Evolutionary conservation across 2,113 vertebrate genomes (phyloP), one percentile per base, ranked within the genome.

Genomic region (Dicrurus megarhynchus): DNA sequence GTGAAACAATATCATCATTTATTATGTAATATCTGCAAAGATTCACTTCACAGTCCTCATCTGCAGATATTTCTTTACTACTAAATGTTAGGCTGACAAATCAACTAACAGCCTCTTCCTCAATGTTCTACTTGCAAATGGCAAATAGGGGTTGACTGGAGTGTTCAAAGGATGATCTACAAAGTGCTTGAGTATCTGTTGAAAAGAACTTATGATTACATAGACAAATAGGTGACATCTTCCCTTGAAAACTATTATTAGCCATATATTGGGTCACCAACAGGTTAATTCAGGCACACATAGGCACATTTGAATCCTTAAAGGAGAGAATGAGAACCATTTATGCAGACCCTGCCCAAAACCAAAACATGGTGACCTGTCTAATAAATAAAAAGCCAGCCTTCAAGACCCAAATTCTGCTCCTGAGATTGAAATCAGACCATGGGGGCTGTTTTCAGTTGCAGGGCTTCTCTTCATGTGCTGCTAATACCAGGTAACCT

Each of bases 201-300:
- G 21, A 52, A 65, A 80, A 81, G 11, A 86, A 46, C 4, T 67
- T 68, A 44, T 2, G 30, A 42, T 33, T 53, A 9, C 3, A 1
- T 12, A 23, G 26, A 59, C 19, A 83, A 63, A 59, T 9, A 61
- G 24, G 4, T 63, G 24, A 44, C 1, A 16, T 39, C 75, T 89
- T 67, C 32, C 11, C 12, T 73, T 75, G 20, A 35, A 90, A 71
- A 28, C 10, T 46, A 4, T 74, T 70, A 8, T 89, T 69, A 60
- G 8, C 39, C 0, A 0, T 47, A 7, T 30, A 16, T 8, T 42
- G 21, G 44, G 28, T 52, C 24, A 32, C 8, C n/a, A 16, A 10
- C 9, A 41, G 17, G 9, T 60, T 44, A 77, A 68, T 73, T 86
- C 4, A 11, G 16, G 23, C 26, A 32, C 44, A 19, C 7, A 11